Conservation (phyloP, 2,797 vertebrate species). For the Mormyrus proboscirostris region DNA sequence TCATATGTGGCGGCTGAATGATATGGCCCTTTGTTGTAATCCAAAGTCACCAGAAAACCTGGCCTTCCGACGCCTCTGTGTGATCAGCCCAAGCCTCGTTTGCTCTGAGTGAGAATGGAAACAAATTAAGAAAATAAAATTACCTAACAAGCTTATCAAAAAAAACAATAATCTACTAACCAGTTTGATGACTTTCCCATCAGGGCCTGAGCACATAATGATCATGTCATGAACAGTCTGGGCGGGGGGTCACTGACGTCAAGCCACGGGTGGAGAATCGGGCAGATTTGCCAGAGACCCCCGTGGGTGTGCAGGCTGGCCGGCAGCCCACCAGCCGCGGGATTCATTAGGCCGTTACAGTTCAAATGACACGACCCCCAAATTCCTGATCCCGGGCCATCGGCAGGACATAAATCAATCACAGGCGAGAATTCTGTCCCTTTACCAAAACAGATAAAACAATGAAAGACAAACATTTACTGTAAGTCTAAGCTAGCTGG, state of each 20-base stretch:
- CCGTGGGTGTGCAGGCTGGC: conserved; percentile 14
- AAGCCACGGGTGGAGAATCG: conserved; percentile 8
- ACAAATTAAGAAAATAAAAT: background rate
- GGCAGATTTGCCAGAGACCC: conserved; percentile 16
- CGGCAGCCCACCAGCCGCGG: conserved; percentile 16
- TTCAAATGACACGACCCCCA: background rate
- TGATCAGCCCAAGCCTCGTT: background rate
- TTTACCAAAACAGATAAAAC: background rate
- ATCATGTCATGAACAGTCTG: background rate
- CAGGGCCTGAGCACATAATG: background rate
- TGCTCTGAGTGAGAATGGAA: background rate
- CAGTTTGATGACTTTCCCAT: background rate
- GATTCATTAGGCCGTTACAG: background rate
- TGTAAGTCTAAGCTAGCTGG: background rate
- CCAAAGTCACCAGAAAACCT: background rate
- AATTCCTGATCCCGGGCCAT: background rate
- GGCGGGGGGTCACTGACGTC: background rate
- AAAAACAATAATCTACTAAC: background rate
- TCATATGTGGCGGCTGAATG: no score
- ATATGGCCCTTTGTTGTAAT: background rate
- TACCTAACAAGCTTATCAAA: background rate
- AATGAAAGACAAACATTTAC: background rate
- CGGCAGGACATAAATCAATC: background rate
- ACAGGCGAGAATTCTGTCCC: background rate
- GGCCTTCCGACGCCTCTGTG: background rate